Conservation (phyloP, 1,140 invertebrate species). For the Drepana arcuata region DNA sequence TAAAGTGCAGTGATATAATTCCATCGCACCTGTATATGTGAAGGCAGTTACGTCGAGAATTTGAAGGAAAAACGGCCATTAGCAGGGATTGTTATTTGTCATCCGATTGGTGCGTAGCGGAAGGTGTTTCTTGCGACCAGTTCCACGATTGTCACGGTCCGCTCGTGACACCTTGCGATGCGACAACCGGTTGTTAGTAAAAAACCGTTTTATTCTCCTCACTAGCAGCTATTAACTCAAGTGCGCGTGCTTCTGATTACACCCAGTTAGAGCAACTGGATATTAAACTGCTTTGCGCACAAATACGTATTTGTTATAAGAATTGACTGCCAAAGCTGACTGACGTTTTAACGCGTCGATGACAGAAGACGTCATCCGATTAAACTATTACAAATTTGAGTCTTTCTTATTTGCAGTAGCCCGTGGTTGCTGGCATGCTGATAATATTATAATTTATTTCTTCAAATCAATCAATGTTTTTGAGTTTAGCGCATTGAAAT, state of each 20-base stretch:
- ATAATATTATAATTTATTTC: too few species aligned
- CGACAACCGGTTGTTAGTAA: constrained; percentile 17
- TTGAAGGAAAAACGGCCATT: constrained; percentile 10
- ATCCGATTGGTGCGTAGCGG: constrained; percentile 18
- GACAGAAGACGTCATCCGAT: background rate
- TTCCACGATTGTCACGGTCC: constrained; percentile 28
- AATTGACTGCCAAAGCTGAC: background rate
- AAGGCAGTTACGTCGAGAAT: constrained; percentile 1
- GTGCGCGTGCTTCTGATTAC: constrained; percentile 37
- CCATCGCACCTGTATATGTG: background rate
- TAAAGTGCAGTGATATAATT: background rate
- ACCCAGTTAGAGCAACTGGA: too few species aligned
- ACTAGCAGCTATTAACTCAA: constrained; percentile 28
- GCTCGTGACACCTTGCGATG: constrained; percentile 36
- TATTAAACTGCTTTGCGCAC: background rate
- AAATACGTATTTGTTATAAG: background rate
- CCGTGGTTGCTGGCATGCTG: too few species aligned
- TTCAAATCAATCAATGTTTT: too few species aligned
- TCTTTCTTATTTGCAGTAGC: too few species aligned
- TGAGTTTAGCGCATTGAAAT: too few species aligned
- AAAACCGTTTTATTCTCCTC: constrained; percentile 41
- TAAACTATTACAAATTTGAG: too few species aligned
- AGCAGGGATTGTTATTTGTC: constrained; percentile 6
- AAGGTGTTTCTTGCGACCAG: constrained; percentile 18
- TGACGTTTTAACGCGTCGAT: background rate